phyloP scores from a whole-genome alignment of 2,888 invertebrate genomes.

The Eupithecia dodoneata region DNA sequence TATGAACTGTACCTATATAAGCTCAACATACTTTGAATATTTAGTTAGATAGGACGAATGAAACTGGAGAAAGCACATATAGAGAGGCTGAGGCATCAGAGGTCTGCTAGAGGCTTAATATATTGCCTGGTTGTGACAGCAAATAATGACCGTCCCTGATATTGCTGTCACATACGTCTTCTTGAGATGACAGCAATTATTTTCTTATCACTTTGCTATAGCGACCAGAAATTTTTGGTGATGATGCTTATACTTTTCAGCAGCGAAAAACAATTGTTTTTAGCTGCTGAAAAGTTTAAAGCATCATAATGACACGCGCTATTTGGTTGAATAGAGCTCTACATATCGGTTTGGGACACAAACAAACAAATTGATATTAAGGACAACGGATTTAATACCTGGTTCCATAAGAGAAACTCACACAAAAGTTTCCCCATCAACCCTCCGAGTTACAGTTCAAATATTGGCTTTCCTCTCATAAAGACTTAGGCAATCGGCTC shows the following conservation, averaged over 20 bases:
- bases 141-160: background rate
- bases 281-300: too few species aligned
- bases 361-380: background rate
- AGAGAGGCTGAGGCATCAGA: background rate
- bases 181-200: background rate
- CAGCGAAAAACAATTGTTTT: too few species aligned
- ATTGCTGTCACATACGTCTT: background rate
- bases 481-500: background rate
- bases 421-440: constrained; percentile 8
- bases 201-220: background rate
- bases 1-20: background rate
- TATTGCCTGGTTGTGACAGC: background rate
- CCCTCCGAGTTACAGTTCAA: constrained; percentile 6
- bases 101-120: background rate
- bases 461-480: constrained; percentile 10
- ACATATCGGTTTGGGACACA: background rate
- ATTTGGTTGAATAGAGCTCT: background rate
- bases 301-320: background rate
- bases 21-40: background rate
- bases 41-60: background rate
- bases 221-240: background rate
- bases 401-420: constrained; percentile 5
- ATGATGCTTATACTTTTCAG: too few species aligned
- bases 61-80: background rate
- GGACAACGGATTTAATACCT: background rate